Conservation (phyloP, 2,113 vertebrate genomes). For the Chloropsis hardwickii region DNA sequence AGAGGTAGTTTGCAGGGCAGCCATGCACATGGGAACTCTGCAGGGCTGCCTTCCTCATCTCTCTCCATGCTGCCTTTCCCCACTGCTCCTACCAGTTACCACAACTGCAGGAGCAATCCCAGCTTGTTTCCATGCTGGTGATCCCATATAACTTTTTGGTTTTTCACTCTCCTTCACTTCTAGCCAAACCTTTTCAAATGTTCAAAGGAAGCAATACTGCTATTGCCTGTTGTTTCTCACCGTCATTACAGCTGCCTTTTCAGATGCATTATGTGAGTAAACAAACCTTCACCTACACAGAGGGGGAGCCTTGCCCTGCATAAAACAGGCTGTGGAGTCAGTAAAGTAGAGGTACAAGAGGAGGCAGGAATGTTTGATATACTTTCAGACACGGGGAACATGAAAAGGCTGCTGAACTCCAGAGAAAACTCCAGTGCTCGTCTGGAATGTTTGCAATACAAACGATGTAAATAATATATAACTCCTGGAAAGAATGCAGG, state of each 20-base stretch:
- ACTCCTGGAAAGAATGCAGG: conserved; percentile 8
- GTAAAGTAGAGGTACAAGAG: neutral
- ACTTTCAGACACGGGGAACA: neutral
- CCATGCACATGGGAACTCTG: neutral
- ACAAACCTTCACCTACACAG: neutral
- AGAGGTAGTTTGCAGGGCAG: neutral
- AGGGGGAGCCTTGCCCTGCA: neutral
- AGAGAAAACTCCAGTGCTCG: neutral
- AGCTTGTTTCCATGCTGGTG: neutral
- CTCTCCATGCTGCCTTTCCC: neutral
- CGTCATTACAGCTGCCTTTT: neutral
- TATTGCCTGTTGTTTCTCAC: neutral
- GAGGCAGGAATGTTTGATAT: neutral
- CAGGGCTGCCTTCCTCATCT: neutral
- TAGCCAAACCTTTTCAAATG: neutral
- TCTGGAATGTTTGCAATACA: conserved; percentile 20
- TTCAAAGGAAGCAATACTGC: neutral
- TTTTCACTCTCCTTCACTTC: neutral
- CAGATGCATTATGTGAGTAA: neutral
- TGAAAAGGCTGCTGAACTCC: conserved; percentile 5
- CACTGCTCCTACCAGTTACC: neutral
- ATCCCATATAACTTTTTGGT: neutral
- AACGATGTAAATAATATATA: conserved; percentile 22
- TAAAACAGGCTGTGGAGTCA: neutral
- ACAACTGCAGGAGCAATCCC: neutral